Evolutionary conservation across 2,113 vertebrate species (phyloP).

Genomic region (Neotragus moschatus): DNA sequence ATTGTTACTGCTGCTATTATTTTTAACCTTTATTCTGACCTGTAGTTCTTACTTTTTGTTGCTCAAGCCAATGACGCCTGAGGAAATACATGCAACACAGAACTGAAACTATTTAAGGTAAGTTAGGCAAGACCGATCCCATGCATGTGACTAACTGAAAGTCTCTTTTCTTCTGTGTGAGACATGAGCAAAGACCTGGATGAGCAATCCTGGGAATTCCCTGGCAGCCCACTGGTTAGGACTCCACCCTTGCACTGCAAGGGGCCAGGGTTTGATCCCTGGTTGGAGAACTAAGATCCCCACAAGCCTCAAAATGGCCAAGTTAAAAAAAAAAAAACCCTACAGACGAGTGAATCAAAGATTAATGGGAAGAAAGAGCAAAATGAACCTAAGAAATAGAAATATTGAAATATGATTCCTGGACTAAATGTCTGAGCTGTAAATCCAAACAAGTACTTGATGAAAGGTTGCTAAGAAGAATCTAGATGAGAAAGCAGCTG

Average conservation of each 20-base stretch:
- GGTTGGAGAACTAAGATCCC: background rate
- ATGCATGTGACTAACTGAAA: background rate
- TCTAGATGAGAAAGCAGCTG: background rate
- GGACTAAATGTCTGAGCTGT: background rate
- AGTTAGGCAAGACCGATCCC: background rate
- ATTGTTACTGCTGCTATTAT: background rate
- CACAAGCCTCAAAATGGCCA: background rate
- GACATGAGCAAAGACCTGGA: background rate
- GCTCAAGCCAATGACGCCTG: background rate
- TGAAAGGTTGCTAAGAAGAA: background rate
- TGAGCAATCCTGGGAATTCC: background rate
- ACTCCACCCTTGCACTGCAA: background rate
- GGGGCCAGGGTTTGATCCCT: background rate
- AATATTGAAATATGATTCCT: background rate
- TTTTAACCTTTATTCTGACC: background rate
- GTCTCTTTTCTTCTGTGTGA: background rate
- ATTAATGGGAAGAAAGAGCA: background rate
- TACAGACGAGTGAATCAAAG: background rate
- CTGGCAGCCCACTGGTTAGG: background rate
- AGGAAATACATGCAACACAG: background rate
- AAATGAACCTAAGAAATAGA: background rate
- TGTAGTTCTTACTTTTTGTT: background rate
- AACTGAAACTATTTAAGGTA: background rate
- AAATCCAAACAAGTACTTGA: background rate
- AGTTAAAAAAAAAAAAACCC: background rate